Evolutionary conservation across 2,888 invertebrate genomes (phyloP), one percentile per base, ranked within the genome.

Genomic region (Brachyopa scutellaris): DNA sequence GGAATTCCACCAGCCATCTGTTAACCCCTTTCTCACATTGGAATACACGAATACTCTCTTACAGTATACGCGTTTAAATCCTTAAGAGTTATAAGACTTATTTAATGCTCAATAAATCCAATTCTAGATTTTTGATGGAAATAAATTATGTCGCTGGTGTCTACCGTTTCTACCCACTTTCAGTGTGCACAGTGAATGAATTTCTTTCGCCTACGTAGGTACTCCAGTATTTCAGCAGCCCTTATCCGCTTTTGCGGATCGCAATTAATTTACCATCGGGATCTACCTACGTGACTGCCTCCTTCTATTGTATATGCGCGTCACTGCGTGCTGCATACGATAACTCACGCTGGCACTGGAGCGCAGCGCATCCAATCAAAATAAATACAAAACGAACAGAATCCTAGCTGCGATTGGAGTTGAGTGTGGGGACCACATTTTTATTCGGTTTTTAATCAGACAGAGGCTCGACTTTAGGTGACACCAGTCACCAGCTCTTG

Each of bases 91-190:
- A n/a, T 36, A n/a, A 45, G 42, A 53, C 49, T 23, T 26, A 21
- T 26, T 67, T 36, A 9, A 62, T 57, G 55, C 55, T 26, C 67
- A 8, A 45, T 74, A 69, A 80, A 80, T 74, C 57, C 55, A 36
- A 47, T 62, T 49, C 47, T 59, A 57, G 40, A 40, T 69, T 74
- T 80, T 51, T 74, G 69, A 80, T 64, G 80, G 59, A 80, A 80
- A 74, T 80, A 80, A 74, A 74, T 74, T 70, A 80, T 74, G 4
- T 64, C 74, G 69, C 80, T 69, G 47, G 38, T 49, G 59, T 61
- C 59, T 61, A 66, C 49, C 29, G 74, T 69, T 59, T 74, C 62
- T n/a, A 74, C 80, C 80, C 69, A 80, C 80, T 77, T 64, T 59
- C 29, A 19, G 19, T 8, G 49, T 21, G 9, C 61, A 7, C 26